A percentile compares a stretch with the other conserved stretches of the same genome.
These are phyloP conservation scores for Centropus bengalensis DNA, from an alignment of 2,113 vertebrate species.

Conservation along the genomic window DNA sequence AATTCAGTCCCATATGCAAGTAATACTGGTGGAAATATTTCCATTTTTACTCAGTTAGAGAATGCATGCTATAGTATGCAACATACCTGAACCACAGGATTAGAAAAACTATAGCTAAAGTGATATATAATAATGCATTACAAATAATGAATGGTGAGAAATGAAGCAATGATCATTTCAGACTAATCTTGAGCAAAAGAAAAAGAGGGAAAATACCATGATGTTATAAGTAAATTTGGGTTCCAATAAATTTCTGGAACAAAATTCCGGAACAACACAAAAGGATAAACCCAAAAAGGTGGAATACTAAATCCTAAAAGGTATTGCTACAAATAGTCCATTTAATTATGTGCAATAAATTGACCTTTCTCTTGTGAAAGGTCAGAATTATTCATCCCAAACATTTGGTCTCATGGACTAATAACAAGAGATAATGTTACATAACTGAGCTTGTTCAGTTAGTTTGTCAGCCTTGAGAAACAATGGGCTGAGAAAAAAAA, in stretches of 20 bases:
- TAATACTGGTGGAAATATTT: neutral
- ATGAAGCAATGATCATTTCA: neutral
- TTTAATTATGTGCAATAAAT: neutral
- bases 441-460: neutral
- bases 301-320: neutral
- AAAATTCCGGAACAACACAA: too few species aligned
- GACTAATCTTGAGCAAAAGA: neutral
- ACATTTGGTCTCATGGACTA: neutral
- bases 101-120: neutral
- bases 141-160: neutral
- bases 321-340: neutral
- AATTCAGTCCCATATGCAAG: neutral
- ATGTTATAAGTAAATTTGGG: too few species aligned
- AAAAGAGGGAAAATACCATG: neutral
- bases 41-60: neutral
- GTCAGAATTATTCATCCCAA: neutral
- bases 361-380: neutral
- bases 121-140: neutral
- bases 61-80: accelerated
- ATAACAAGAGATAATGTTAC: neutral
- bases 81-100: neutral
- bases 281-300: neutral
- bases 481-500: neutral
- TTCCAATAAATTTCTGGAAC: too few species aligned
- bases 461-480: neutral